Base-by-base conservation (phyloP, 2,113 vertebrate genomes). In the Pteronura brasiliensis region DNA sequence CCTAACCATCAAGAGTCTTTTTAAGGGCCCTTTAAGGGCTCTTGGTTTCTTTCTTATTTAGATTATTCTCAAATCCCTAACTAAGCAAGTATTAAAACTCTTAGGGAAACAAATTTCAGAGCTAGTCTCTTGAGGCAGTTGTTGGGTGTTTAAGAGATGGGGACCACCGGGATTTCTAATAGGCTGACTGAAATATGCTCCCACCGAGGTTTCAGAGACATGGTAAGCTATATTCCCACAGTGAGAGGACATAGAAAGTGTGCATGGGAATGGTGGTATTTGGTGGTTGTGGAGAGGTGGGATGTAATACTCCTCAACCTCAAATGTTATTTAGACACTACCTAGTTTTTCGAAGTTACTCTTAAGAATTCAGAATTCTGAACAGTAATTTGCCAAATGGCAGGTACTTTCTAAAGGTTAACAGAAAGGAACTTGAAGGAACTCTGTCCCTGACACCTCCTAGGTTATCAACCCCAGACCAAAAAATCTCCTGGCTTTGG, bases 311-410 rank as follows among this genome's bases (percentile, higher is more conserved):
- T 4, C 82, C 14, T 86, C 12, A 84, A 79, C 59, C 79, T 95
- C 25, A 89, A 85, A 27, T 82, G 15, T 42, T 84, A 52, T 29
- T 61, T 67, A 77, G 57, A 94, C 77, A 74, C 5, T 81, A 49
- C 31, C 17, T 90, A 39, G 52, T 81, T 96, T 96, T 90, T 17
- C 55, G 9, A 92, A 93, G n/a, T 89, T 86, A 49, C 31, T 91
- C 12, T 93, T 88, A 36, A 98, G 63, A 84, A 88, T 93, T 97
- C 31, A 92, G 65, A 29, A 74, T 95, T 84, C 34, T 90, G 11
- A 72, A 29, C 6, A 93, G n/a, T 61, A 77, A 34, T 90, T 93
- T 96, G 57, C 49, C 34, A 90, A 83, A 69, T 83, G 57, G 23
- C 31, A 63, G 14, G 36, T 17, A 15, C 11, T 95, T 97, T 83